These are phyloP conservation scores for Brachyistius frenatus DNA, from an alignment of 2,113 vertebrate genomes.

Conservation along the genomic window DNA sequence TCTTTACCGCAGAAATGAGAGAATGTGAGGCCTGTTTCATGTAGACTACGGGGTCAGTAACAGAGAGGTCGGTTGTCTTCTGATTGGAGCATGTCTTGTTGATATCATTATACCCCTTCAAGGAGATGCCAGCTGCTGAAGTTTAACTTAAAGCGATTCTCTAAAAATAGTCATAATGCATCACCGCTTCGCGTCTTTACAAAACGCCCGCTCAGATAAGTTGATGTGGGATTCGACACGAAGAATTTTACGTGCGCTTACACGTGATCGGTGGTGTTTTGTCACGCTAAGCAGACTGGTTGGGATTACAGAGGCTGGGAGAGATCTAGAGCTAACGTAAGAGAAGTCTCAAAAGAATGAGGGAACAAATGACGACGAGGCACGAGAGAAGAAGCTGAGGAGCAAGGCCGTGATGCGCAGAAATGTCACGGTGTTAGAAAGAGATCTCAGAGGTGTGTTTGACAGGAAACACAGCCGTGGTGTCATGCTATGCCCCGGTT, in stretches of 20 bases:
- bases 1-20: constrained; percentile 48
- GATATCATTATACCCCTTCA: constrained; percentile 69
- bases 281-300: not conserved
- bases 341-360: constrained; percentile 16
- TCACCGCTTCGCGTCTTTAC: constrained; percentile 30
- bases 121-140: constrained; percentile 59
- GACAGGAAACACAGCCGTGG: constrained; percentile 78
- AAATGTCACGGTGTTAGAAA: constrained; percentile 51
- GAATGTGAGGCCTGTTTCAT: constrained; percentile 43
- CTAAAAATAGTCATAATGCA: constrained; percentile 51
- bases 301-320: constrained; percentile 11
- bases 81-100: constrained; percentile 74
- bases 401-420: constrained; percentile 44
- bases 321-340: constrained; percentile 2
- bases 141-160: constrained; percentile 44
- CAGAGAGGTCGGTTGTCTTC: constrained; percentile 51
- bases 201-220: constrained; percentile 10
- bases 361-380: constrained; percentile 21
- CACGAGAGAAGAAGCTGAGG: constrained; percentile 9
- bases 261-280: not conserved
- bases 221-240: not conserved
- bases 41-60: constrained; percentile 57
- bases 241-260: not conserved
- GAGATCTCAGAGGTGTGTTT: constrained; percentile 73
- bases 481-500: constrained; percentile 73